These are phyloP conservation scores for Podarcis raffonei DNA, from an alignment of 2,113 vertebrate species.

Conservation along the genomic window DNA sequence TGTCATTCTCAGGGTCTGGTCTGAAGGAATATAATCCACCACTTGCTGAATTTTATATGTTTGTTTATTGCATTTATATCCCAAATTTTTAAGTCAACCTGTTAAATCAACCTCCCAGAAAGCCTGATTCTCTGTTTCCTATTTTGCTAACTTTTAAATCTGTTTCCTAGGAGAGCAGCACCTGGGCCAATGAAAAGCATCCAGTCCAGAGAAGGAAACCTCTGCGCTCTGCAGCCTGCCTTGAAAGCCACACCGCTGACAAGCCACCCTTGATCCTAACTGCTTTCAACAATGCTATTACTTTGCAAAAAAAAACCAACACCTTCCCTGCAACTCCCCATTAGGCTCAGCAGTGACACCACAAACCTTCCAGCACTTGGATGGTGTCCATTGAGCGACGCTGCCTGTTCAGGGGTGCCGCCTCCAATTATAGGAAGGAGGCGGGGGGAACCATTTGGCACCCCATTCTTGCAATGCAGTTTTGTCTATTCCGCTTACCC, in stretches of 20 bases:
- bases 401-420: conserved; percentile 27
- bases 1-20: too few relatives aligned
- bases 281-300: conserved; percentile 54
- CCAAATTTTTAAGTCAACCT: too few relatives aligned
- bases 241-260: fast-evolving
- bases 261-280: conserved; percentile 36
- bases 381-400: background rate
- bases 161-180: conserved; percentile 15
- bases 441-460: background rate
- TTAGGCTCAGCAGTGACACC: conserved; percentile 43
- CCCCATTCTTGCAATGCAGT: background rate
- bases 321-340: conserved; percentile 45
- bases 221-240: fast-evolving
- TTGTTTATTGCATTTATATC: too few relatives aligned
- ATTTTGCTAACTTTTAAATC: background rate
- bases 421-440: background rate
- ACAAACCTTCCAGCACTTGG: conserved; percentile 35
- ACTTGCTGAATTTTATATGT: too few relatives aligned
- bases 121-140: background rate
- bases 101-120: too few relatives aligned
- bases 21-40: too few relatives aligned
- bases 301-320: conserved; percentile 24
- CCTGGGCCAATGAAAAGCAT: background rate
- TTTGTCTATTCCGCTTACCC: background rate
- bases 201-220: background rate